These are phyloP conservation scores for Eupithecia abbreviata DNA, from an alignment of 2,888 invertebrate species.

Conservation along the genomic window DNA sequence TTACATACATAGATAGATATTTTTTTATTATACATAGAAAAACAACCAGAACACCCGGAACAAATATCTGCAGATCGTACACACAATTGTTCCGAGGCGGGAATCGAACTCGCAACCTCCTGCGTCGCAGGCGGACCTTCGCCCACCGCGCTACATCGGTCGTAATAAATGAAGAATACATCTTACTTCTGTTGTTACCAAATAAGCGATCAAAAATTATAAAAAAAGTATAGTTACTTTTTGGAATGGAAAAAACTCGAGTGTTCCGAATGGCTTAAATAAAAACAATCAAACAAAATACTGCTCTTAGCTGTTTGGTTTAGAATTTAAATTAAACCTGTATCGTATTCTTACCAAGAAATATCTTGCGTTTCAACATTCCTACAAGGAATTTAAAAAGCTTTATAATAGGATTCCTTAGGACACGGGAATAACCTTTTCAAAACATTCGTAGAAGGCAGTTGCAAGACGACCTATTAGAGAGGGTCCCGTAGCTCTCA, in stretches of 20 bases:
- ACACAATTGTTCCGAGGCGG: too few species aligned
- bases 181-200: not conserved
- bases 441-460: constrained; percentile 29
- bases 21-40: too few species aligned
- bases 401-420: constrained; percentile 29
- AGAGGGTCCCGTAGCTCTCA: not conserved
- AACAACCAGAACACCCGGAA: too few species aligned
- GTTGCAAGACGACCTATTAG: not conserved
- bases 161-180: not conserved
- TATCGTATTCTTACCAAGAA: not conserved
- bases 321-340: constrained; percentile 7
- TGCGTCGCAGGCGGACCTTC: too few species aligned
- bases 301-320: not conserved
- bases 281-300: not conserved
- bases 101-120: too few species aligned
- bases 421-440: constrained; percentile 38
- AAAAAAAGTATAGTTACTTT: not conserved
- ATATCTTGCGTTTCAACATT: constrained; percentile 7
- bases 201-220: not conserved
- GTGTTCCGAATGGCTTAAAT: not conserved
- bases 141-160: too few species aligned
- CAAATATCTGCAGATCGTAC: too few species aligned
- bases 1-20: too few species aligned
- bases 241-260: not conserved
- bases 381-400: constrained; percentile 25